Evolutionary conservation across 2,113 vertebrate genomes (phyloP).

Genomic region (Sorex araneus): DNA sequence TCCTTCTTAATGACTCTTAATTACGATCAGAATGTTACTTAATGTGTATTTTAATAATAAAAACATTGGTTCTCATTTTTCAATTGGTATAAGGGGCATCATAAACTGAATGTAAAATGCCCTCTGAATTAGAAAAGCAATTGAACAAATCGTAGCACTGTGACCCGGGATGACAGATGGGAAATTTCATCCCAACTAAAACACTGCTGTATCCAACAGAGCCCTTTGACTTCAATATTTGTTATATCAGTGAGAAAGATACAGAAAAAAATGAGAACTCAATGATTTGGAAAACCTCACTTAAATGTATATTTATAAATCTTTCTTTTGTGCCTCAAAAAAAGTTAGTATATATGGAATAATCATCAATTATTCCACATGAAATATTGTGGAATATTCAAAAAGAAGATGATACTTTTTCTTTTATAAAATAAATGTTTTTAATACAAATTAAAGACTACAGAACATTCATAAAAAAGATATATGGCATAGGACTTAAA

Average conservation of each 20-base stretch:
- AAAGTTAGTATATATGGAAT: neutral
- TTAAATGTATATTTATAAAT: neutral
- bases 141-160: slow-evolving; percentile 6
- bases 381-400: neutral
- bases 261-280: neutral
- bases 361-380: neutral
- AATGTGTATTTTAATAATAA: slow-evolving; percentile 53
- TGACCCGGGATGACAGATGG: neutral
- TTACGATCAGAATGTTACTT: slow-evolving; percentile 62
- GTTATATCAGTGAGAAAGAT: neutral
- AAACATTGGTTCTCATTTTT: slow-evolving; percentile 50
- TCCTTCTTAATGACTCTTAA: slow-evolving; percentile 40
- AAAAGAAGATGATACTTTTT: neutral
- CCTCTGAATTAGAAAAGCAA: slow-evolving; percentile 61
- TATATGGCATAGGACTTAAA: neutral
- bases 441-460: slow-evolving; percentile 8
- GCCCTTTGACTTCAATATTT: neutral
- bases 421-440: neutral
- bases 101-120: slow-evolving; percentile 6
- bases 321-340: neutral
- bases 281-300: slow-evolving; percentile 14
- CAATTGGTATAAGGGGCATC: slow-evolving; percentile 36
- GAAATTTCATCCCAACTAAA: neutral
- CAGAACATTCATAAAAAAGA: neutral
- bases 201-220: neutral